A percentile compares a stretch with the other conserved stretches of the same genome.
phyloP scores from a whole-genome alignment of 2,113 vertebrate species.

The Chloropsis hardwickii region DNA sequence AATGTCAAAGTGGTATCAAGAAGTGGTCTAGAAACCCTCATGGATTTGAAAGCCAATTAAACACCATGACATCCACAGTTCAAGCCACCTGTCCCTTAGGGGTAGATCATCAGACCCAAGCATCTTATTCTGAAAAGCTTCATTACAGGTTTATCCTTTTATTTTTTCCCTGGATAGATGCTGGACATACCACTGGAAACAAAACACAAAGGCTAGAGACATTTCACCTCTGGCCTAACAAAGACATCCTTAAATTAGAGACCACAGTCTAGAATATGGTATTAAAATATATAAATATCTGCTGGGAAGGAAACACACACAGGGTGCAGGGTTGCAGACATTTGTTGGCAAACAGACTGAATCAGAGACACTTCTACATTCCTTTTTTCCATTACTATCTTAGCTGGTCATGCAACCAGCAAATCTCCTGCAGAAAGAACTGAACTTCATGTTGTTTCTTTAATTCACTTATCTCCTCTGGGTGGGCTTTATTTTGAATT shows the following conservation, averaged over 20 bases:
- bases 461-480: not conserved
- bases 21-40: not conserved
- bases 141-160: not conserved
- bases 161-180: not conserved
- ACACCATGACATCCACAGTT: not conserved
- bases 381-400: not conserved
- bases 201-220: not conserved
- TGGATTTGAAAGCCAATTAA: not conserved
- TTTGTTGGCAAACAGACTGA: not conserved
- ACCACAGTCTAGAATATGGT: rapidly evolving
- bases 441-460: not conserved
- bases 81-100: not conserved
- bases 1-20: not conserved
- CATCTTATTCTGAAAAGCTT: not conserved
- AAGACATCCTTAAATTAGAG: not conserved
- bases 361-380: not conserved
- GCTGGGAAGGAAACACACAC: not conserved
- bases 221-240: not conserved
- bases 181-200: not conserved
- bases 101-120: not conserved
- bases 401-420: not conserved
- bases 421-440: not conserved
- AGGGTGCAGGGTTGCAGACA: not conserved
- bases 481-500: not conserved
- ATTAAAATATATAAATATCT: not conserved